These are phyloP conservation scores for Neelides folsomi DNA, from an alignment of 2,888 invertebrate species.

Conservation along the genomic window DNA sequence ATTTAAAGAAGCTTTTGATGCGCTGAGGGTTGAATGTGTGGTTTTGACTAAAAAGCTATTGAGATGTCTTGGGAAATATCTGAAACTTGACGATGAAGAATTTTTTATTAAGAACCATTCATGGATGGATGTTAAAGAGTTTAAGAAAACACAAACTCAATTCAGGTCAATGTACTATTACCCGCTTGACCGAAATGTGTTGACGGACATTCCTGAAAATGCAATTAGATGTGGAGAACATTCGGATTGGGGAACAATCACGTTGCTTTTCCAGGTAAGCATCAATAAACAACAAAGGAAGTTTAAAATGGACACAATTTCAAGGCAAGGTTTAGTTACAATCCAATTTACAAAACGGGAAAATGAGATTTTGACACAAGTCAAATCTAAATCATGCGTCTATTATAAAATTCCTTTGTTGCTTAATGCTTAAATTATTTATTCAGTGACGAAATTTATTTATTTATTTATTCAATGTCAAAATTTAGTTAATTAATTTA, in stretches of 20 bases:
- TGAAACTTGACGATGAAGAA: conserved; percentile 13
- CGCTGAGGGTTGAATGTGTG: neutral
- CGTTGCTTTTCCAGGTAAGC: conserved; percentile 4
- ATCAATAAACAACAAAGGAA: too few species aligned
- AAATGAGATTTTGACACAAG: too few species aligned
- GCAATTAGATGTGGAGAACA: conserved; percentile 14
- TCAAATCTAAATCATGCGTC: too few species aligned
- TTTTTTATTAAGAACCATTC: conserved; percentile 11
- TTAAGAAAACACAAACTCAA: conserved; percentile 4
- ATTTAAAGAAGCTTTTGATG: conserved; percentile 9
- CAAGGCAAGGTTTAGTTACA: too few species aligned
- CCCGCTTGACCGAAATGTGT: neutral
- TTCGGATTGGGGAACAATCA: conserved; percentile 12
- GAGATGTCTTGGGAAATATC: conserved; percentile 6
- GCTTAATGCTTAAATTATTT: too few species aligned
- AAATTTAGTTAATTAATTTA: neutral
- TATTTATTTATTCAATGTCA: too few species aligned
- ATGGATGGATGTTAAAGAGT: conserved; percentile 1
- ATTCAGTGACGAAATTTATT: too few species aligned
- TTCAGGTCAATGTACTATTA: conserved; percentile 11
- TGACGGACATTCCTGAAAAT: neutral
- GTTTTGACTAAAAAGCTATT: conserved; percentile 7
- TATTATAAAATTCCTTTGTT: too few species aligned
- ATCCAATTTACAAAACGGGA: too few species aligned
- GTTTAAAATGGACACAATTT: too few species aligned